Evolutionary conservation across 2,797 vertebrate species (phyloP), one percentile per base, ranked within the genome.

Genomic region (Microcaecilia unicolor): DNA sequence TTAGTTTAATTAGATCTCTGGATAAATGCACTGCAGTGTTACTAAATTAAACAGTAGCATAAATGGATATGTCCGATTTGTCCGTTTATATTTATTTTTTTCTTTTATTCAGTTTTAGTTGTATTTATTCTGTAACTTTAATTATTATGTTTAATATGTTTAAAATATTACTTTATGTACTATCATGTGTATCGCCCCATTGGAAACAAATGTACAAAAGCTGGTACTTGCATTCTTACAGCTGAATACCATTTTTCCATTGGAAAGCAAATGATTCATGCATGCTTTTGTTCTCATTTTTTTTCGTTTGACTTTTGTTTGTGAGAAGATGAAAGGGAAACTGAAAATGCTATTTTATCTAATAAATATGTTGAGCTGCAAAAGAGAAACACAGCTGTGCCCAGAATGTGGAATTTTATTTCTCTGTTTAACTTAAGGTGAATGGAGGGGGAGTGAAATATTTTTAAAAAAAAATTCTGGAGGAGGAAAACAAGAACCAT

Each of bases 341-440:
- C 44, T 7, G 9, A 54, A 67, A 2, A 4, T 23, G 14, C 34
- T 54, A 44, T 28, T 22, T 29, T 51, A 57, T 43, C 51, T 59
- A 53, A 51, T 48, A 48, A 59, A 59, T 60, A 40, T 70, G 54
- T 46, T 70, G 56, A 53, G 61, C 41, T 57, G 50, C 51, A 32
- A 52, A 41, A 55, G 72, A 66, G 35, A 34, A 48, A 21, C 48
- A 41, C 72, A 31, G 24, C 60, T 9, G 0, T 60, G 50, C 55
- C 46, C 50, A 71, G 66, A 58, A 45, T 1, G 19, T 2, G 50
- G 31, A 8, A 21, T 64, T 78, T 74, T 58, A 66, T 73, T 72
- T 69, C 58, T n/a, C n/a, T n/a, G n/a, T n/a, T 54, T 48, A 48
- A 57, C 48, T 61, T 57, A 67, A 38, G 43, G 33, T 41, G 46